These are phyloP conservation scores for Yasuhikotakia modesta DNA, from an alignment of 2,797 vertebrate species.

Conservation along the genomic window DNA sequence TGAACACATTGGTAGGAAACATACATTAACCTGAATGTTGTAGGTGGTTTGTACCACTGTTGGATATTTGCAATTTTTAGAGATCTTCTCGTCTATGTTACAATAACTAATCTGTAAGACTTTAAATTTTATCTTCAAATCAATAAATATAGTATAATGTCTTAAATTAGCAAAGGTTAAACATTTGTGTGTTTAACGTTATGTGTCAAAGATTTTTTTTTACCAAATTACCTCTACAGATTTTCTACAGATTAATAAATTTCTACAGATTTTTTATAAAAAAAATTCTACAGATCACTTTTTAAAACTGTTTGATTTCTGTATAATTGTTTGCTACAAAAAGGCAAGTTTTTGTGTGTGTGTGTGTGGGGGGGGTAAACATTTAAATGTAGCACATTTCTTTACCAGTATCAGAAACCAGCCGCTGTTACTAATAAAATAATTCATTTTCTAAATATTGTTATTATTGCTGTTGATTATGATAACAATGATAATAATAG, in stretches of 20 bases:
- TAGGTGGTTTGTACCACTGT: neutral
- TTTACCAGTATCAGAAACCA: no score
- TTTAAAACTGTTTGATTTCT: neutral
- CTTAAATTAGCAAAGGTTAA: neutral
- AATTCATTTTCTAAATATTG: neutral
- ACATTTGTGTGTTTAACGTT: neutral
- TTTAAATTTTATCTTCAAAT: neutral
- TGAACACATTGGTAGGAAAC: slow-evolving; percentile 9
- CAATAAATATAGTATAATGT: neutral
- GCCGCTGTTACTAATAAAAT: neutral
- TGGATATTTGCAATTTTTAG: neutral
- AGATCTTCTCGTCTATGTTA: neutral
- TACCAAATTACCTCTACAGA: no score
- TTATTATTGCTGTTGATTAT: neutral
- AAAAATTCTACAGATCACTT: no score
- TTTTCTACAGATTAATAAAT: no score
- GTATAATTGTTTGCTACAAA: neutral
- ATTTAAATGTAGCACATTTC: neutral
- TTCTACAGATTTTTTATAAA: no score
- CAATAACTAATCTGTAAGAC: neutral
- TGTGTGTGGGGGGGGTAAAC: neutral
- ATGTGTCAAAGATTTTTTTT: no score
- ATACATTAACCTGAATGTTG: no score
- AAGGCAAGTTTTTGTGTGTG: neutral
- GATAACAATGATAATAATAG: neutral